These are phyloP conservation scores for Bombus balteatus DNA, from an alignment of 1,140 invertebrate species.

Conservation along the genomic window DNA sequence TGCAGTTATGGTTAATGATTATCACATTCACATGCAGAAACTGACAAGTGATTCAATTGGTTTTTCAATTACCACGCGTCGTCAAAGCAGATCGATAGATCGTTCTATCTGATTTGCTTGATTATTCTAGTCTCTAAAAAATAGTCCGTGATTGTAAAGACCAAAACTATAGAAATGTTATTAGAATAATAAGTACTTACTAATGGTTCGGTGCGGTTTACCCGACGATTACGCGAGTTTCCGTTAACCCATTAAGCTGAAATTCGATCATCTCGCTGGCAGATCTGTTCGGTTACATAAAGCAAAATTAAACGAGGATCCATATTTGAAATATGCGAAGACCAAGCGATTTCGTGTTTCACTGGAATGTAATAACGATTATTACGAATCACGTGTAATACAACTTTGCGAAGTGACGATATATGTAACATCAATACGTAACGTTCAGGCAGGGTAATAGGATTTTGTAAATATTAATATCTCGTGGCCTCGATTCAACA, in stretches of 20 bases:
- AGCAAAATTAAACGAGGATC: background rate
- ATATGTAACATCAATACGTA: background rate
- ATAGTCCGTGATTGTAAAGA: conserved; percentile 36
- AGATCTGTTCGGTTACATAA: background rate
- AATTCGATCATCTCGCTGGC: background rate
- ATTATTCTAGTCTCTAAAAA: conserved; percentile 47
- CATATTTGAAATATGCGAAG: background rate
- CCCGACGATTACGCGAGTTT: background rate
- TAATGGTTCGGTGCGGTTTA: background rate
- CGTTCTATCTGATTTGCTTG: conserved; percentile 17
- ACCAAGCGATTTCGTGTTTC: background rate
- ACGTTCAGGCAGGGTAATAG: background rate
- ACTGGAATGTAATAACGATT: background rate
- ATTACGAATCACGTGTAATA: background rate
- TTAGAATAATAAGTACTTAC: background rate
- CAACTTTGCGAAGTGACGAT: background rate
- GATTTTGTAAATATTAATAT: conserved; percentile 1
- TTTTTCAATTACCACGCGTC: background rate
- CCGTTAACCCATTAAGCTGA: background rate
- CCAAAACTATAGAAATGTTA: background rate
- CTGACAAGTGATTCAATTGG: background rate
- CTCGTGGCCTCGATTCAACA: background rate
- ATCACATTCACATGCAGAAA: too few species aligned
- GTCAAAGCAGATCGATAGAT: background rate
- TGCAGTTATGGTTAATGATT: conserved; percentile 72